Evolutionary conservation across 2,888 invertebrate genomes (phyloP).

Genomic region (Mimachlamys varia): DNA sequence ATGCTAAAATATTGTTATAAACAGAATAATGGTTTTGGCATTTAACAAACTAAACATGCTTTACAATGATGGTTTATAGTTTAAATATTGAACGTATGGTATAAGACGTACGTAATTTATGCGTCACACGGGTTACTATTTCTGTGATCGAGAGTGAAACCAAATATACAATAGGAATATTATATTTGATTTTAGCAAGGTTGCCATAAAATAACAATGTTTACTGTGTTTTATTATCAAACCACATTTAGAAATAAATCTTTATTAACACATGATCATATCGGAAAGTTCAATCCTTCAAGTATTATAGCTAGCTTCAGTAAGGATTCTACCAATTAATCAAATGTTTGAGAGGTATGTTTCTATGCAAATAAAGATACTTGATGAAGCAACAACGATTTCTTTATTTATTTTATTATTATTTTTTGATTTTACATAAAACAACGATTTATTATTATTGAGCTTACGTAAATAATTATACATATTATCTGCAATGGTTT

Average conservation of each 20-base stretch:
- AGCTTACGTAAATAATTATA: background rate
- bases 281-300: background rate
- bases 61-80: too few relatives aligned
- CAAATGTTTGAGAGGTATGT: slow-evolving; percentile 19
- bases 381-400: background rate
- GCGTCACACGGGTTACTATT: too few relatives aligned
- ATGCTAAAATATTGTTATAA: too few relatives aligned
- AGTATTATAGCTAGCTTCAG: background rate
- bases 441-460: background rate
- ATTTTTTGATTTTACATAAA: too few relatives aligned
- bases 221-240: background rate
- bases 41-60: too few relatives aligned
- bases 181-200: too few relatives aligned
- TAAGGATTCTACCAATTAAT: background rate
- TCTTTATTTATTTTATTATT: background rate
- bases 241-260: background rate
- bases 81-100: too few relatives aligned
- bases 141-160: too few relatives aligned
- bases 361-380: slow-evolving; percentile 16
- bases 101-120: too few relatives aligned
- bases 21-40: too few relatives aligned
- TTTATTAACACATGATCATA: slow-evolving; percentile 6
- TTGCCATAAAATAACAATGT: background rate
- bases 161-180: too few relatives aligned
- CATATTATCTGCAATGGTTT: background rate